Evolutionary conservation across 1,140 invertebrate species (phyloP).

Genomic region (Dendroctonus ponderosae): DNA sequence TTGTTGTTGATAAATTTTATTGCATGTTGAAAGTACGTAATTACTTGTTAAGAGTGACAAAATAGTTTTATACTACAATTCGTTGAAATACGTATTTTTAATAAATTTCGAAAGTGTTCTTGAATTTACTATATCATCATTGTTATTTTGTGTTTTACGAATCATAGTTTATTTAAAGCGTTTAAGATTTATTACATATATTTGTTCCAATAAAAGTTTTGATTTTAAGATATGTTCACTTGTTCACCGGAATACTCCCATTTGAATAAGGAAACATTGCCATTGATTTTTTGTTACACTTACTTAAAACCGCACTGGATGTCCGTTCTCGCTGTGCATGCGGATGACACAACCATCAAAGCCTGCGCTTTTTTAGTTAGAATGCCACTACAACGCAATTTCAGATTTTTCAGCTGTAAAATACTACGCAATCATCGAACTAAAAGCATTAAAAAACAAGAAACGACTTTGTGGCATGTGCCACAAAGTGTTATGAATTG

Average conservation of each 20-base stretch:
- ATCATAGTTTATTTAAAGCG: constrained; percentile 27
- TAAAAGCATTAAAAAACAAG: too few relatives aligned
- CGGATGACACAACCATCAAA: too few relatives aligned
- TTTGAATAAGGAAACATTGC: too few relatives aligned
- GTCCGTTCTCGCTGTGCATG: too few relatives aligned
- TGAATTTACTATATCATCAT: constrained; percentile 7
- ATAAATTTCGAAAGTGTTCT: neutral
- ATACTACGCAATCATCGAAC: too few relatives aligned
- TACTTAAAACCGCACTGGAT: too few relatives aligned
- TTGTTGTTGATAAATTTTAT: constrained; percentile 17
- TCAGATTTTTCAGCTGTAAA: too few relatives aligned
- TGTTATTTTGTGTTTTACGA: constrained; percentile 27
- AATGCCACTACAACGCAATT: too few relatives aligned
- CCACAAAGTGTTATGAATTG: too few relatives aligned
- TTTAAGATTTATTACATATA: constrained; percentile 17
- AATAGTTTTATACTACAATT: neutral
- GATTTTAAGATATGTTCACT: neutral
- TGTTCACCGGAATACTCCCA: neutral
- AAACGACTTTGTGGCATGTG: too few relatives aligned
- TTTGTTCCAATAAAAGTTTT: constrained; percentile 27
- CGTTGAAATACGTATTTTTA: neutral
- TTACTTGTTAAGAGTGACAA: neutral
- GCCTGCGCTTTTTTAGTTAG: too few relatives aligned
- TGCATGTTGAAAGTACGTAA: neutral
- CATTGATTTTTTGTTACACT: too few relatives aligned